phyloP scores from a whole-genome alignment of 92 coral and sea anemone species.

The Heteractis magnifica region DNA sequence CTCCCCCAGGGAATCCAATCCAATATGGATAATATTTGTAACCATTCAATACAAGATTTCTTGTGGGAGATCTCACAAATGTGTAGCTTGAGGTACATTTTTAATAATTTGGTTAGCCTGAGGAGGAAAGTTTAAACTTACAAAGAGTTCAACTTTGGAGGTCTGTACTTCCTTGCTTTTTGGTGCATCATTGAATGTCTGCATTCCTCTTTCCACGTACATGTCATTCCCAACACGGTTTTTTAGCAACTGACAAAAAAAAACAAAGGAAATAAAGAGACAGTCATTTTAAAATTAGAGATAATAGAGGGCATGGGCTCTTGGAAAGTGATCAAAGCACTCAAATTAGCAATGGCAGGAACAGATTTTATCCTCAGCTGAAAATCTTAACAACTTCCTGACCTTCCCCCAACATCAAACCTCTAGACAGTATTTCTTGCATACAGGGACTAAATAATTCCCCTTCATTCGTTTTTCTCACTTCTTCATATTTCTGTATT shows the following conservation, averaged over 20 bases:
- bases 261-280: neutral
- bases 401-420: no score
- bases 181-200: conserved; percentile 92
- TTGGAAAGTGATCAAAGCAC: no score
- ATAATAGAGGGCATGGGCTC: neutral
- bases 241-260: conserved; percentile 64
- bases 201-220: conserved; percentile 97
- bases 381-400: no score
- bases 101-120: no score
- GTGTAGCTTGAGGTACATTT: no score
- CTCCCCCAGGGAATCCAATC: no score
- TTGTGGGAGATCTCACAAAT: no score
- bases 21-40: no score
- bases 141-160: conserved; percentile 71
- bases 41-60: no score
- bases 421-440: no score
- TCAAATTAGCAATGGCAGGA: no score
- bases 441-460: neutral
- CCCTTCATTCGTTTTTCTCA: neutral
- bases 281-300: neutral
- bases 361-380: no score
- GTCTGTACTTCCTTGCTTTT: conserved; percentile 93
- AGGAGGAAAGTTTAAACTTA: conserved; percentile 30
- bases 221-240: conserved; percentile 93
- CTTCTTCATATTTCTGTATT: conserved; percentile 89